These are phyloP conservation scores for Bucorvus abyssinicus DNA, from an alignment of 2,797 vertebrate species.

Conservation along the genomic window DNA sequence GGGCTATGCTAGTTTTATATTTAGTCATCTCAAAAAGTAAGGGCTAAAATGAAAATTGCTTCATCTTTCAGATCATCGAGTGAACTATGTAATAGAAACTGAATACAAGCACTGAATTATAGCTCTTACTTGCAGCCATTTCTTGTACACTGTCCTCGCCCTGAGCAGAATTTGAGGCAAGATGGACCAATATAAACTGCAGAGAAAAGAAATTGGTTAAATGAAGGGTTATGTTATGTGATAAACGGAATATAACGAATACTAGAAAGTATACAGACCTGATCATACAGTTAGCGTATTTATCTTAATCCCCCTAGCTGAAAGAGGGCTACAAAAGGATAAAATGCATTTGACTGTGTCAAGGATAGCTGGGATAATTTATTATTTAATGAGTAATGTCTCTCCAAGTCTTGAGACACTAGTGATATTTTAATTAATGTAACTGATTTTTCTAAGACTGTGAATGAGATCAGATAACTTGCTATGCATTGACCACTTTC, in stretches of 20 bases:
- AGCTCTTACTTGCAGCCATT: conserved; percentile 94
- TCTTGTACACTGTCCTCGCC: conserved; percentile 93
- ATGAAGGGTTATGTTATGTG: not conserved
- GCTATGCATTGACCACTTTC: not conserved
- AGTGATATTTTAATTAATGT: not conserved
- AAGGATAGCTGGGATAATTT: not conserved
- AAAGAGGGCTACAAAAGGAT: not conserved
- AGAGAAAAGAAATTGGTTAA: conserved; percentile 49
- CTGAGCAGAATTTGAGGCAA: conserved; percentile 95
- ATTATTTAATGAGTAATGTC: not conserved
- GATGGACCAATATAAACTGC: conserved; percentile 95
- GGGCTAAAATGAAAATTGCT: conserved; percentile 1
- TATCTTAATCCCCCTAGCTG: not conserved
- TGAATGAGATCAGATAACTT: not conserved
- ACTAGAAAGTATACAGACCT: not conserved
- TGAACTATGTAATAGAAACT: not conserved
- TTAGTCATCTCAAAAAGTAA: conserved; percentile 21
- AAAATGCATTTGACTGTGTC: not conserved
- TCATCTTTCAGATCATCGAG: not conserved
- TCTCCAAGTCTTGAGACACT: not conserved
- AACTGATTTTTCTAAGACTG: not conserved
- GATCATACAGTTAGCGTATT: not conserved
- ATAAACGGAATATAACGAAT: not conserved
- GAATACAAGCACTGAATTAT: not conserved
- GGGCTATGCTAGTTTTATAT: not conserved